phyloP scores from a whole-genome alignment of 1,140 invertebrate genomes.

The Sipha flava region DNA sequence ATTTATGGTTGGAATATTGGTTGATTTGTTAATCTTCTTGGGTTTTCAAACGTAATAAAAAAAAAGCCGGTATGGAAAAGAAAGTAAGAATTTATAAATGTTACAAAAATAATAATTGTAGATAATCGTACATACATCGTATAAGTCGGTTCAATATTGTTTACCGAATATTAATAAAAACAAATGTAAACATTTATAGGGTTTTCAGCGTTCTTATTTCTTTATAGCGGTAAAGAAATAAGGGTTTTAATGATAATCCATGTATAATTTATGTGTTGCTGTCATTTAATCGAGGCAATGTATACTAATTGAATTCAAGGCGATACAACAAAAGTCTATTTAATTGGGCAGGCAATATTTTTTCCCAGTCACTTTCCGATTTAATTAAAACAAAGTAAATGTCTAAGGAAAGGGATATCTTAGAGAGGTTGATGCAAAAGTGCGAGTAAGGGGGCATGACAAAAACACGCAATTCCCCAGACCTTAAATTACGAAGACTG shows the following conservation, averaged over 20 bases:
- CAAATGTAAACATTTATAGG: too few relatives aligned
- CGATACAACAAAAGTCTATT: background rate
- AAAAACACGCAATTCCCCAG: constrained; percentile 1
- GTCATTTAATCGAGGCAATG: background rate
- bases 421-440: background rate
- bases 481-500: background rate
- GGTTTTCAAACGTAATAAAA: too few relatives aligned
- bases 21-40: too few relatives aligned
- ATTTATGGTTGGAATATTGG: too few relatives aligned
- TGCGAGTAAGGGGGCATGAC: background rate
- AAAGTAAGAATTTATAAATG: too few relatives aligned
- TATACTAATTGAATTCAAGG: background rate
- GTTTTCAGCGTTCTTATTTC: too few relatives aligned
- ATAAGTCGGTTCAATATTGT: too few relatives aligned
- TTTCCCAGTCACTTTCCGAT: background rate
- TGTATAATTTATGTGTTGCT: background rate
- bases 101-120: too few relatives aligned
- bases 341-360: background rate
- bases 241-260: background rate
- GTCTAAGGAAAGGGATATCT: background rate
- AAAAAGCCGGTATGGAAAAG: too few relatives aligned
- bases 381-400: constrained; percentile 8
- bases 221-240: too few relatives aligned
- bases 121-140: too few relatives aligned
- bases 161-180: too few relatives aligned